These are phyloP conservation scores for Garrulus glandarius DNA, from an alignment of 2,797 vertebrate genomes.

Conservation along the genomic window DNA sequence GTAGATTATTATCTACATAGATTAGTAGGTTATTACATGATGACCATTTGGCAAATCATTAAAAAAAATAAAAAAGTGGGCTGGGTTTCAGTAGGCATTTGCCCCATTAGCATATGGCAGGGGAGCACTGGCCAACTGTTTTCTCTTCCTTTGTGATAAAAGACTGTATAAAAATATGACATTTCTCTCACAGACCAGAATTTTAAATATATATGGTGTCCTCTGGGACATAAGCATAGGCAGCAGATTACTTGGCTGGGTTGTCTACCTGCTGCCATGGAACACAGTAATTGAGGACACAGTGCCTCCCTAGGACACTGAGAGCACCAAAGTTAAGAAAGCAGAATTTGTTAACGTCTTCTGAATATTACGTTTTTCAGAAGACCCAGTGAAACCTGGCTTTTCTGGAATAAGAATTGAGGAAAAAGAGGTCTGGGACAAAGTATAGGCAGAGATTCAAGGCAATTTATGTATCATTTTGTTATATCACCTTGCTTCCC, in stretches of 20 bases:
- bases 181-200: neutral
- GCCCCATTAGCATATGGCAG: neutral
- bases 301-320: neutral
- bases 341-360: neutral
- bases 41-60: neutral
- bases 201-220: neutral
- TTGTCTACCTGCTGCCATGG: neutral
- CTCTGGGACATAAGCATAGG: neutral
- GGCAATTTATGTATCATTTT: neutral
- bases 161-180: neutral
- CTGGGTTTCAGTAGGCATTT: neutral
- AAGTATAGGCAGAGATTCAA: neutral
- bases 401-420: neutral
- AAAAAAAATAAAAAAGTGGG: accelerated
- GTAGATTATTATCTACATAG: neutral
- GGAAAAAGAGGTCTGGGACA: neutral
- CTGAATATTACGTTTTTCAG: neutral
- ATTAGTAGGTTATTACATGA: neutral
- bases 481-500: neutral
- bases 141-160: neutral
- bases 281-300: neutral
- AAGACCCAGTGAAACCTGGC: neutral
- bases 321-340: neutral
- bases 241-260: neutral
- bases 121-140: neutral